Evolutionary conservation across 2,888 invertebrate genomes (phyloP).

Genomic region (Lottia scabra): DNA sequence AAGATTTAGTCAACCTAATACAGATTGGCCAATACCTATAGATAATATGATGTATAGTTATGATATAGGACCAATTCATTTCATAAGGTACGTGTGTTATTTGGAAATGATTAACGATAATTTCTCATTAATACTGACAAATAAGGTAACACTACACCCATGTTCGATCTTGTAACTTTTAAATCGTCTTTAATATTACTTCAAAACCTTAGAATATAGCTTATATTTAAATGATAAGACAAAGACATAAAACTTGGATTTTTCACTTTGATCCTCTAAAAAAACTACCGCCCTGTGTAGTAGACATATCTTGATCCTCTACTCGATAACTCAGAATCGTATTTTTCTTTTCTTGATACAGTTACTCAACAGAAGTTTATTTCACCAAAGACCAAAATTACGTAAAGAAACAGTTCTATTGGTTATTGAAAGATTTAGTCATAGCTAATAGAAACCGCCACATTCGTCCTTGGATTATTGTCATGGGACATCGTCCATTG

Average conservation of each 20-base stretch:
- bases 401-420: slow-evolving; percentile 45
- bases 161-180: too few relatives aligned
- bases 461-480: slow-evolving; percentile 63
- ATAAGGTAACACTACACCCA: too few relatives aligned
- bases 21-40: slow-evolving; percentile 36
- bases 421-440: slow-evolving; percentile 54
- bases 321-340: too few relatives aligned
- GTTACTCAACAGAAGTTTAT: slow-evolving; percentile 56
- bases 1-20: slow-evolving; percentile 33
- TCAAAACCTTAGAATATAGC: too few relatives aligned
- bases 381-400: slow-evolving; percentile 76
- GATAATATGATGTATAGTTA: slow-evolving; percentile 51
- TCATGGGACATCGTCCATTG: slow-evolving; percentile 66
- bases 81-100: slow-evolving; percentile 14
- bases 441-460: slow-evolving; percentile 52
- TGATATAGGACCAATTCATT: slow-evolving; percentile 34
- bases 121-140: too few relatives aligned
- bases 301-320: too few relatives aligned
- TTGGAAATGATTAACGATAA: too few relatives aligned
- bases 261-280: too few relatives aligned
- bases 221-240: too few relatives aligned
- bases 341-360: slow-evolving; percentile 16
- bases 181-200: too few relatives aligned
- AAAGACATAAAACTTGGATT: too few relatives aligned
- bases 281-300: too few relatives aligned